These are phyloP conservation scores for Rhinichthys osculus DNA, from an alignment of 2,797 vertebrate species.

Conservation along the genomic window DNA sequence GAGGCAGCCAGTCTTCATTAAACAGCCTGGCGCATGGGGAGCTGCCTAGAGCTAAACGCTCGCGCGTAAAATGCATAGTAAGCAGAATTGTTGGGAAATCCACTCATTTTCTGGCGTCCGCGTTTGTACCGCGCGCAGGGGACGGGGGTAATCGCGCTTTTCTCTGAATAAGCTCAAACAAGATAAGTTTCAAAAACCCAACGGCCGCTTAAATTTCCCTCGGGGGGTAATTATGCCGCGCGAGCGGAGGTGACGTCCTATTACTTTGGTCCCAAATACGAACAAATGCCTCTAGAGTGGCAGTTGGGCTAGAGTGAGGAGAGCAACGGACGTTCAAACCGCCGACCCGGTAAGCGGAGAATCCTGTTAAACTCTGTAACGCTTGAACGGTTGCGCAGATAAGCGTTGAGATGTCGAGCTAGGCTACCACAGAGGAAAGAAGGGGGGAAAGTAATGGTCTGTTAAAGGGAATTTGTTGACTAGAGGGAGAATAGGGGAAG, in stretches of 20 bases:
- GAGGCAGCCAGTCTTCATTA: conserved; percentile 36
- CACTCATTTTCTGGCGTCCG: conserved; percentile 55
- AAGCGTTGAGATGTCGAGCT: conserved; percentile 49
- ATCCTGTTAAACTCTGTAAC: conserved; percentile 51
- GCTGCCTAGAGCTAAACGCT: conserved; percentile 33
- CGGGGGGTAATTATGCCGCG: conserved; percentile 61
- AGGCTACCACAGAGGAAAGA: conserved; percentile 54
- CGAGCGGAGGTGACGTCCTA: conserved; percentile 67
- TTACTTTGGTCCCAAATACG: conserved; percentile 64
- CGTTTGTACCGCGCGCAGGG: conserved; percentile 56
- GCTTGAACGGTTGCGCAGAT: conserved; percentile 61
- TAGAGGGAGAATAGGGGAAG: conserved; percentile 32
- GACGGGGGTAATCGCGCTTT: conserved; percentile 10
- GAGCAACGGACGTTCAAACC: conserved; percentile 68
- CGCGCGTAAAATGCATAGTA: conserved; percentile 71
- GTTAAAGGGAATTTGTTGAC: conserved; percentile 49
- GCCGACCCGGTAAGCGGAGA: conserved; percentile 71
- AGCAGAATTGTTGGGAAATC: conserved; percentile 74
- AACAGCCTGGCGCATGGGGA: conserved; percentile 21
- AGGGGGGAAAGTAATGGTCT: conserved; percentile 58
- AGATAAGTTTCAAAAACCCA: conserved; percentile 44
- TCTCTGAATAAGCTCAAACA: conserved; percentile 51
- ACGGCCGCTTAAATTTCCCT: conserved; percentile 49
- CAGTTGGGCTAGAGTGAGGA: conserved; percentile 58
- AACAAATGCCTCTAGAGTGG: conserved; percentile 62